These are phyloP conservation scores for Orthosia incerta DNA, from an alignment of 2,888 invertebrate species.

Conservation along the genomic window DNA sequence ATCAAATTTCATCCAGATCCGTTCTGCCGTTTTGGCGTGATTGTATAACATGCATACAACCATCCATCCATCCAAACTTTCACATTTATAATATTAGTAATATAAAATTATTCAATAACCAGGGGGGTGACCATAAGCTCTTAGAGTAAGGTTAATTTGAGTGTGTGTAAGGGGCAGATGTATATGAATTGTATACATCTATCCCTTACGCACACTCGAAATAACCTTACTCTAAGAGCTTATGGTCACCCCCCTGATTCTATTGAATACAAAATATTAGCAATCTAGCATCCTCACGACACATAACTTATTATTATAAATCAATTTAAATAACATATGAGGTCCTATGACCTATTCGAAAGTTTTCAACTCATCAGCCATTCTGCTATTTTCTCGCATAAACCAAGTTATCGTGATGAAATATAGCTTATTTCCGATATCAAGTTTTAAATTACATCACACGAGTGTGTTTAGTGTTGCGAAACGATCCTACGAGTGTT, in stretches of 20 bases:
- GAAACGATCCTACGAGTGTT: constrained; percentile 29
- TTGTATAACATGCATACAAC: no score
- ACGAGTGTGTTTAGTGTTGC: constrained; percentile 23
- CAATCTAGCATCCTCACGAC: background rate
- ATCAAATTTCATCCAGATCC: no score
- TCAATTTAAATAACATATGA: constrained; percentile 43
- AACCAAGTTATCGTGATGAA: constrained; percentile 23
- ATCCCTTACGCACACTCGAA: no score
- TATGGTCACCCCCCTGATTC: no score
- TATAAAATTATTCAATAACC: constrained; percentile 33
- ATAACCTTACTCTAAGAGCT: no score
- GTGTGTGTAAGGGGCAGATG: no score
- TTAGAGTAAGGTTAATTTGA: no score
- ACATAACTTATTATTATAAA: constrained; percentile 26
- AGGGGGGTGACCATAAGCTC: no score
- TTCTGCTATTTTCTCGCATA: constrained; percentile 29
- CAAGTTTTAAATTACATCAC: constrained; percentile 32
- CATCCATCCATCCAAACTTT: no score
- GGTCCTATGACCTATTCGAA: constrained; percentile 39
- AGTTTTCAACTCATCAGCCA: constrained; percentile 15
- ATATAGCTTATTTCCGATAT: constrained; percentile 27
- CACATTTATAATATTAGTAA: no score
- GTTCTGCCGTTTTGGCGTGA: no score
- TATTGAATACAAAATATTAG: constrained; percentile 8
- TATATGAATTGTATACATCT: no score